These are phyloP conservation scores for Australoheros scitulus DNA, from an alignment of 2,113 vertebrate species.

Conservation along the genomic window DNA sequence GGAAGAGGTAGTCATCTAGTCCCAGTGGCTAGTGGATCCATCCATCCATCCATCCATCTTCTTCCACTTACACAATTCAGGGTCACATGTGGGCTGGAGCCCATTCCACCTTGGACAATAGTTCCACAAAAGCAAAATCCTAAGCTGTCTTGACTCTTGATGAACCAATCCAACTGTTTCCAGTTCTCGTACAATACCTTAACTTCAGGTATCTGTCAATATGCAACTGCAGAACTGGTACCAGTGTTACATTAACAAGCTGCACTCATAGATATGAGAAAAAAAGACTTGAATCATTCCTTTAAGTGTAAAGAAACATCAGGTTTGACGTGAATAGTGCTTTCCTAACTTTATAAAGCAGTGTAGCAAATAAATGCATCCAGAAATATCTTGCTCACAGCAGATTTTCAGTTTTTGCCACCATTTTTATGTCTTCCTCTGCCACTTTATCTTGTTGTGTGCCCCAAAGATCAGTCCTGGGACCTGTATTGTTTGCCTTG, in stretches of 20 bases:
- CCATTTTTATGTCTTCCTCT: not conserved
- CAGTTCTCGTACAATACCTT: not conserved
- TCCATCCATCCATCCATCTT: not conserved
- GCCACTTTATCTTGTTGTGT: not conserved
- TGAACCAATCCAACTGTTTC: not conserved
- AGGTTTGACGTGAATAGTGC: not conserved
- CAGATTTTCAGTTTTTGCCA: not conserved
- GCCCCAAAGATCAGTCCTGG: not conserved
- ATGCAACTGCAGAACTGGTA: not conserved
- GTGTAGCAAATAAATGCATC: not conserved
- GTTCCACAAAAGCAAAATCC: not conserved
- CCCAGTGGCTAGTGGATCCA: not conserved
- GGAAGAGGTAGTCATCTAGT: not conserved
- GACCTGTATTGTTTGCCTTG: not conserved
- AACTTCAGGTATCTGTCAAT: not conserved
- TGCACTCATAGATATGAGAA: not conserved
- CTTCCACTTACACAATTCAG: not conserved
- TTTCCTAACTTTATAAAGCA: not conserved
- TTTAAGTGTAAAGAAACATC: not conserved
- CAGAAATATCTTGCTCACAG: not conserved
- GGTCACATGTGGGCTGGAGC: not conserved
- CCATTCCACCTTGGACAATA: not conserved
- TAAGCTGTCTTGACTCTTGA: not conserved
- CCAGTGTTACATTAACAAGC: not conserved
- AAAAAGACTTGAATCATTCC: not conserved